Evolutionary conservation across 2,888 invertebrate genomes (phyloP), one percentile per base, ranked within the genome.

Genomic region (Sinelater perroti): DNA sequence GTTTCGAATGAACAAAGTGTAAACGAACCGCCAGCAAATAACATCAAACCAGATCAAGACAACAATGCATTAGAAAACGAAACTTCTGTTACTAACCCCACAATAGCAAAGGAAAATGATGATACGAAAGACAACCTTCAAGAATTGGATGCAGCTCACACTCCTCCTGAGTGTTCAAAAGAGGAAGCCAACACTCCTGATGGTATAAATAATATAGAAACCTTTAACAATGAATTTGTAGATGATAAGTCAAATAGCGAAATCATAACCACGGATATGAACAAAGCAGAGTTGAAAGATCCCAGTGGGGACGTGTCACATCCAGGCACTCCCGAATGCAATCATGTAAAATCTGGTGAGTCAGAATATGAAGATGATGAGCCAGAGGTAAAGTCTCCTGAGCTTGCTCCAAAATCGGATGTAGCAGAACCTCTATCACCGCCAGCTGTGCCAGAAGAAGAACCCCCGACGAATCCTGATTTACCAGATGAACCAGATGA

Each of bases 191-290:
- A n/a, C n/a, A n/a, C n/a, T n/a, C n/a, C n/a, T n/a, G n/a, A n/a
- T n/a, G n/a, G n/a, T n/a, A n/a, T n/a, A n/a, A n/a, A n/a, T n/a
- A n/a, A n/a, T n/a, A n/a, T n/a, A 3, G 38, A 53, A 28, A 21
- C 21, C 13, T 33, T 14, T 2, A 28, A 18, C 8, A 35, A 52
- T 35, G 44, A 30, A 20, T 20, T 17, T 3, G 5, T 38, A 8
- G 36, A 36, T 2, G 14, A n/a, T n/a, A n/a, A n/a, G n/a, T n/a
- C n/a, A n/a, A n/a, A n/a, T n/a, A n/a, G n/a, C n/a, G n/a, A n/a
- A n/a, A n/a, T n/a, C n/a, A n/a, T n/a, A n/a, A n/a, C 10, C 38
- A 33, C 7, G 28, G 56, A 56, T 53, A 57, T 51, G 1, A 33
- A 20, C n/a, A 30, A 31, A 2, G 6, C 7, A 11, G 33, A 46